Evolutionary conservation across 2,113 vertebrate species (phyloP).

Genomic region (Ginglymostoma cirratum): DNA sequence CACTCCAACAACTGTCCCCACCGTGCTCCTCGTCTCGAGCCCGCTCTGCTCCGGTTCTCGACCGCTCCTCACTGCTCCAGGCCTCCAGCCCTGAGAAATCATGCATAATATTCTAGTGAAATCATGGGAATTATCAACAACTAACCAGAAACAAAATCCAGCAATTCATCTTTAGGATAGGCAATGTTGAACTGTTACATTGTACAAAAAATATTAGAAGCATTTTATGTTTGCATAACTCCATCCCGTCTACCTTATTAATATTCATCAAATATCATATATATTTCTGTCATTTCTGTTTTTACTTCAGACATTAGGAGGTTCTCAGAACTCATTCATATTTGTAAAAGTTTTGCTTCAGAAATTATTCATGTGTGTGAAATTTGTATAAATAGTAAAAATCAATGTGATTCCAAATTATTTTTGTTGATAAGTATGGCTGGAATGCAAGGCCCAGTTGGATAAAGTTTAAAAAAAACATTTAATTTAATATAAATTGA

Average conservation of each 20-base stretch:
- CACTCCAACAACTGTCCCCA: too few species aligned
- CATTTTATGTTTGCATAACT: background rate
- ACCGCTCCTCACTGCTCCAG: too few species aligned
- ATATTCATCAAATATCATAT: background rate
- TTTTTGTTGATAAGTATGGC: background rate
- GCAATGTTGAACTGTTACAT: background rate
- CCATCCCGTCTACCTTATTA: background rate
- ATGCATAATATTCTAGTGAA: background rate
- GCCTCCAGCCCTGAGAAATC: background rate
- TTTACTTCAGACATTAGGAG: background rate
- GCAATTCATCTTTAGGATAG: background rate
- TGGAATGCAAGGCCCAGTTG: background rate
- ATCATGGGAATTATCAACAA: constrained; percentile 16
- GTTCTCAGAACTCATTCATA: background rate
- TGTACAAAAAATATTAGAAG: background rate
- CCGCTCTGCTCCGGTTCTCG: too few species aligned
- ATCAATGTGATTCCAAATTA: background rate
- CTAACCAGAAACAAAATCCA: background rate
- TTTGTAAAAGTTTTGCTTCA: background rate
- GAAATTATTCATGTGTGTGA: background rate
- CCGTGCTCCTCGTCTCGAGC: too few species aligned
- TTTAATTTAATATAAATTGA: background rate
- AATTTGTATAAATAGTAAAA: background rate
- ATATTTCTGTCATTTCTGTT: background rate
- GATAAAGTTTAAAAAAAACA: background rate